These are phyloP conservation scores for Glaucopsyche alexis DNA, from an alignment of 2,888 invertebrate genomes.

Conservation along the genomic window DNA sequence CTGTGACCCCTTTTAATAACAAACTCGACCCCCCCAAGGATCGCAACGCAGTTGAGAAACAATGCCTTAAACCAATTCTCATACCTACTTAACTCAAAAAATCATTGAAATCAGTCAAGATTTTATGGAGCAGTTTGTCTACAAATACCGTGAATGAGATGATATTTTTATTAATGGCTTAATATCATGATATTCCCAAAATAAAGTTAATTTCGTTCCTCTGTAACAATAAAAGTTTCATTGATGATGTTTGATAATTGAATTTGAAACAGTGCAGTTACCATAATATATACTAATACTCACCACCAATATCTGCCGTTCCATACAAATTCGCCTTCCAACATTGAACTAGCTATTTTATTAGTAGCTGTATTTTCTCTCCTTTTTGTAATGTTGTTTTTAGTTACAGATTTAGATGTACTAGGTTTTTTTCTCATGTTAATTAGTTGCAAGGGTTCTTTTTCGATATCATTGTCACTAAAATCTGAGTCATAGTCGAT, in stretches of 20 bases:
- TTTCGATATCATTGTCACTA: conserved; percentile 35
- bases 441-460: conserved; percentile 33
- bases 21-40: too few species aligned
- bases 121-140: not conserved
- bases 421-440: conserved; percentile 34
- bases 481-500: conserved; percentile 30
- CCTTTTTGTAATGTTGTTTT: conserved; percentile 39
- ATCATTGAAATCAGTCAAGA: not conserved
- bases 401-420: conserved; percentile 32
- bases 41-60: too few species aligned
- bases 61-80: not conserved
- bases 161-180: not conserved
- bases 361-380: conserved; percentile 44
- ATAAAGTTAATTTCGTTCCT: not conserved
- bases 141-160: not conserved
- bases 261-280: not conserved
- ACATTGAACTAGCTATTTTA: conserved; percentile 62
- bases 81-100: conserved; percentile 5
- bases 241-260: not conserved
- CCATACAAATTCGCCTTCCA: conserved; percentile 69
- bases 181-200: not conserved
- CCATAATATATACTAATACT: conserved; percentile 38
- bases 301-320: conserved; percentile 71
- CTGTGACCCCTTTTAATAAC: too few species aligned
- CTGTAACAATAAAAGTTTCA: conserved; percentile 12